Conservation (phyloP, 2,113 vertebrate species). For the Todiramphus saurophagus region DNA sequence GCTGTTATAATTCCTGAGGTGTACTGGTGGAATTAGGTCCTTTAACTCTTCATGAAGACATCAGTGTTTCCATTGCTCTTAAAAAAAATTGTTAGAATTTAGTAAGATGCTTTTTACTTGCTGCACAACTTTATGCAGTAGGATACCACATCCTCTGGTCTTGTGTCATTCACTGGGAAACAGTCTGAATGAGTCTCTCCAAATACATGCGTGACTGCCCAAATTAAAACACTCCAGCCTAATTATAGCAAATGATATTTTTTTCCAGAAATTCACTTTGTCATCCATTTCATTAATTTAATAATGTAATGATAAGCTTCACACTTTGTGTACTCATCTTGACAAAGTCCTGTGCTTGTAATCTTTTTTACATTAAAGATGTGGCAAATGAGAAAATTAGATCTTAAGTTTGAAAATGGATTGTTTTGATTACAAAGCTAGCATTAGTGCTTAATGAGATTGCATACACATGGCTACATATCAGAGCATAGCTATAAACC, state of each 20-base stretch:
- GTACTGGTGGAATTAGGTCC: neutral
- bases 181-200: neutral
- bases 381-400: slow-evolving; percentile 51
- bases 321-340: slow-evolving; percentile 10
- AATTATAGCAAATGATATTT: slow-evolving; percentile 45
- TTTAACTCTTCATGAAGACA: neutral
- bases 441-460: slow-evolving; percentile 59
- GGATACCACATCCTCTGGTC: neutral
- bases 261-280: slow-evolving; percentile 30
- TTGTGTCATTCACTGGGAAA: neutral
- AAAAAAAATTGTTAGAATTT: neutral
- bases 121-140: neutral
- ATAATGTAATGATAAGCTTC: slow-evolving; percentile 41
- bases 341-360: neutral
- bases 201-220: slow-evolving; percentile 23
- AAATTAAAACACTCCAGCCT: slow-evolving; percentile 24
- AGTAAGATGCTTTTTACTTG: neutral
- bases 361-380: slow-evolving; percentile 59
- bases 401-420: slow-evolving; percentile 54
- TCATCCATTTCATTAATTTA: slow-evolving; percentile 33
- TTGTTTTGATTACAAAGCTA: slow-evolving; percentile 66
- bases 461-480: slow-evolving; percentile 9
- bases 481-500: slow-evolving; percentile 41
- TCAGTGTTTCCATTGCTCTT: neutral
- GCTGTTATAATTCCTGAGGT: neutral